phyloP scores from a whole-genome alignment of 2,797 vertebrate species.

The Malurus splendens region DNA sequence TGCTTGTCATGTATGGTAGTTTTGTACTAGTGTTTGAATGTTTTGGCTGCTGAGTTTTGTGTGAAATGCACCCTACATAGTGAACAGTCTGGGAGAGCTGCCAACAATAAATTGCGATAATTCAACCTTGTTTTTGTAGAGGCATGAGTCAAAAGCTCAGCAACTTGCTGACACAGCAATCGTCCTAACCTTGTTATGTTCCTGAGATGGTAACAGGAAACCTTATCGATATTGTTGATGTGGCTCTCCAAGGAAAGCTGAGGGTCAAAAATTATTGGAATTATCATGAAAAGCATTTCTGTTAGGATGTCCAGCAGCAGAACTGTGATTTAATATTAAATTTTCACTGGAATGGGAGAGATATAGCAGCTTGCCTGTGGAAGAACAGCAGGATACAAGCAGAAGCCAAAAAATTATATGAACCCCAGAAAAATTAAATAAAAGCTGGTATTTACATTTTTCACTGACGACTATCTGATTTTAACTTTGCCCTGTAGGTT shows the following conservation, averaged over 20 bases:
- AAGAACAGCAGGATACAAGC: not conserved
- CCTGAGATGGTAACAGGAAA: slow-evolving; percentile 65
- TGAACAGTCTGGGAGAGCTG: slow-evolving; percentile 65
- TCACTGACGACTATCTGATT: not conserved
- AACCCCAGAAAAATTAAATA: slow-evolving; percentile 26
- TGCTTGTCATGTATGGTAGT: not conserved
- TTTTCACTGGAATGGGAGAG: slow-evolving; percentile 38
- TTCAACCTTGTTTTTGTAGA: slow-evolving; percentile 69
- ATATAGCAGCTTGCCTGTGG: not conserved
- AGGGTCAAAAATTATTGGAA: slow-evolving; percentile 69
- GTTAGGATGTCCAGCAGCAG: slow-evolving; percentile 43
- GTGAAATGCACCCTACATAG: slow-evolving; percentile 47
- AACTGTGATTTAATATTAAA: slow-evolving; percentile 57
- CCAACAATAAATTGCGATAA: slow-evolving; percentile 72
- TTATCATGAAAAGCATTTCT: slow-evolving; percentile 58
- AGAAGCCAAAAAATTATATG: slow-evolving; percentile 3
- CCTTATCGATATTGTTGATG: slow-evolving; percentile 69
- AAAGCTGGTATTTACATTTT: slow-evolving; percentile 36
- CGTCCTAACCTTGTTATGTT: slow-evolving; percentile 70
- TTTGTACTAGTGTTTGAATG: slow-evolving; percentile 45
- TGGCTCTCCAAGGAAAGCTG: slow-evolving; percentile 56
- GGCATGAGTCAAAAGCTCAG: slow-evolving; percentile 69
- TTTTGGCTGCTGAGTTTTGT: slow-evolving; percentile 28
- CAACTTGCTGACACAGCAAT: slow-evolving; percentile 73
- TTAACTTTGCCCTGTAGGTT: not conserved